Conservation (phyloP, 1,140 invertebrate species). For the Nymphalis io region DNA sequence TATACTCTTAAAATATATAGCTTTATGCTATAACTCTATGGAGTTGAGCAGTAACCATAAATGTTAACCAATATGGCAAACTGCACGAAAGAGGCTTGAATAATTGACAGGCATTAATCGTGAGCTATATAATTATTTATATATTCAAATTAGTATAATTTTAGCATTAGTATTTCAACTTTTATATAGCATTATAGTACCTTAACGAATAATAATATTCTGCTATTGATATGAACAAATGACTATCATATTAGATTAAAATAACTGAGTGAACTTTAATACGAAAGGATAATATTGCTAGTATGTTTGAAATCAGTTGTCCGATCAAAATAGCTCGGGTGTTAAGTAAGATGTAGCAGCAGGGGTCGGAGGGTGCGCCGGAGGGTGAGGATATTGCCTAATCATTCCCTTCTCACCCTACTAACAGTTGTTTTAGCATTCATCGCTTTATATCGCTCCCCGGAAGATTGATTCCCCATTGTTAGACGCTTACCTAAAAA, state of each 20-base stretch:
- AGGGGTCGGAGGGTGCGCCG: slow-evolving; percentile 57
- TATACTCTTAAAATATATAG: no score
- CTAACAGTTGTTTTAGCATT: slow-evolving; percentile 78
- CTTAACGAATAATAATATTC: no score
- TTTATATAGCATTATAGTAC: no score
- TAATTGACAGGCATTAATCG: no score
- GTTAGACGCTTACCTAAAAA: slow-evolving; percentile 37
- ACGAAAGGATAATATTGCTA: slow-evolving; percentile 56
- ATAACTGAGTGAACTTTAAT: slow-evolving; percentile 5
- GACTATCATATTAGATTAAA: not conserved
- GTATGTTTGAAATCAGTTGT: slow-evolving; percentile 63
- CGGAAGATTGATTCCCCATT: slow-evolving; percentile 68
- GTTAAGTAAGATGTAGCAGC: slow-evolving; percentile 74
- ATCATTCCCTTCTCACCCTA: slow-evolving; percentile 76
- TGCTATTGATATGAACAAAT: not conserved
- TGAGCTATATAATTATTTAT: no score
- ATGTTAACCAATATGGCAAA: no score
- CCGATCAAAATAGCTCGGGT: slow-evolving; percentile 64
- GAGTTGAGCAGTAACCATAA: no score
- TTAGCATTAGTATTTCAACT: no score
- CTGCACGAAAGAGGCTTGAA: no score
- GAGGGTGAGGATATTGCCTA: slow-evolving; percentile 75
- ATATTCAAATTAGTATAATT: no score
- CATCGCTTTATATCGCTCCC: slow-evolving; percentile 56
- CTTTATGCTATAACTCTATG: no score